Conservation (phyloP, 2,113 vertebrate genomes). For the Gila orcuttii region DNA sequence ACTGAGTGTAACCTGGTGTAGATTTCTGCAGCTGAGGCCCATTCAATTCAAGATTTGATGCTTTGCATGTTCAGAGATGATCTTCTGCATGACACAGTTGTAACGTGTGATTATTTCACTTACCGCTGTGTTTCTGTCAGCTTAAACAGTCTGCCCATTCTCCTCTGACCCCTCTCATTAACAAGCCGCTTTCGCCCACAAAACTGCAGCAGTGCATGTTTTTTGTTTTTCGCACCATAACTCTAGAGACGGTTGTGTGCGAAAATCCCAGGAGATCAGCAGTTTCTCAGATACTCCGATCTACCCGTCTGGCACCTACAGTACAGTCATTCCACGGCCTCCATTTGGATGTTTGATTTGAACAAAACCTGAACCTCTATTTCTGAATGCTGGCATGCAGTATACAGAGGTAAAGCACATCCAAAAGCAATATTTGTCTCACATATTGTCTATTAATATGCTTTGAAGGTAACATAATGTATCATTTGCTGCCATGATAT, state of each 20-base stretch:
- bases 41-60: neutral
- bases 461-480: neutral
- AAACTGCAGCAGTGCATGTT: slow-evolving; percentile 21
- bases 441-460: neutral
- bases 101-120: slow-evolving; percentile 12
- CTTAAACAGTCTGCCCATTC: slow-evolving; percentile 29
- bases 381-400: neutral
- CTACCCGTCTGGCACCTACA: neutral
- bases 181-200: neutral
- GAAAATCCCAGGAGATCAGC: slow-evolving; percentile 10
- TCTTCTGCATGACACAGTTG: neutral
- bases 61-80: neutral
- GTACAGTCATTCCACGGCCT: neutral
- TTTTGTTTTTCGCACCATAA: slow-evolving; percentile 14
- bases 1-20: neutral
- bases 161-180: slow-evolving; percentile 17
- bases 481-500: neutral
- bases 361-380: neutral
- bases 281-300: slow-evolving; percentile 4
- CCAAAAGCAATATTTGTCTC: neutral
- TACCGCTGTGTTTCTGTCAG: slow-evolving; percentile 5
- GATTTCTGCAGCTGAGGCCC: neutral
- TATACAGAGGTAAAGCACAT: neutral
- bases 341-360: neutral
- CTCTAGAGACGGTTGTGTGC: neutral